Conservation (phyloP, 2,113 vertebrate genomes). For the Natator depressus region DNA sequence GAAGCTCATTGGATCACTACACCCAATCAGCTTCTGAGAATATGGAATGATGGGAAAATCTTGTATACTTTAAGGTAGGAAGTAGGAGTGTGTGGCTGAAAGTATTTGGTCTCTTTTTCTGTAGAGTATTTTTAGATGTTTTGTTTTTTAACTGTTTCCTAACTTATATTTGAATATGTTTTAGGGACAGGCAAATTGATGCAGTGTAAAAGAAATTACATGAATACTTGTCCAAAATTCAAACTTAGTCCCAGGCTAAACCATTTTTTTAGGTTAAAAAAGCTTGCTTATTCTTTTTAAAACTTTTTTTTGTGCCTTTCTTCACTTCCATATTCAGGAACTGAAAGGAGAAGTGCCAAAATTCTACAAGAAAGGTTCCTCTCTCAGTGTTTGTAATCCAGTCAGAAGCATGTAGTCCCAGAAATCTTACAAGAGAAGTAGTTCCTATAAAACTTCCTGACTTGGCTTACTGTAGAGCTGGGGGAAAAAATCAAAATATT, state of each 20-base stretch:
- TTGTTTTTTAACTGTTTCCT: not conserved
- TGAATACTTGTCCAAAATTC: not conserved
- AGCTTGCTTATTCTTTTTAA: not conserved
- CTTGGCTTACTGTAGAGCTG: not conserved
- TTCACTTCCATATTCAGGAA: not conserved
- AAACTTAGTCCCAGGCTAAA: not conserved
- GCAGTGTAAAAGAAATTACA: not conserved
- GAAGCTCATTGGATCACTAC: constrained; percentile 98
- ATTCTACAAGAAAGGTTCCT: constrained; percentile 23
- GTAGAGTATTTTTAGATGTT: not conserved
- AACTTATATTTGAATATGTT: not conserved
- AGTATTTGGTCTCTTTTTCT: not conserved
- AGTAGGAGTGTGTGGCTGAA: accelerated
- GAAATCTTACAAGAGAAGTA: not conserved
- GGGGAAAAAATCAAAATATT: not conserved
- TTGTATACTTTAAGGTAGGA: constrained; percentile 93
- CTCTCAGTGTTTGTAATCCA: not conserved
- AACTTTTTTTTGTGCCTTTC: not conserved
- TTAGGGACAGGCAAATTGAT: not conserved
- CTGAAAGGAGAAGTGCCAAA: not conserved
- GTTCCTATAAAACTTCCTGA: not conserved
- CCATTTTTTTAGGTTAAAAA: not conserved
- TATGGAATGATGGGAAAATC: constrained; percentile 98
- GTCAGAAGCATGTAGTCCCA: not conserved
- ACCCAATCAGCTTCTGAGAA: constrained; percentile 96